Evolutionary conservation across 1,140 invertebrate species (phyloP).

Genomic region (Dendroctonus valens): DNA sequence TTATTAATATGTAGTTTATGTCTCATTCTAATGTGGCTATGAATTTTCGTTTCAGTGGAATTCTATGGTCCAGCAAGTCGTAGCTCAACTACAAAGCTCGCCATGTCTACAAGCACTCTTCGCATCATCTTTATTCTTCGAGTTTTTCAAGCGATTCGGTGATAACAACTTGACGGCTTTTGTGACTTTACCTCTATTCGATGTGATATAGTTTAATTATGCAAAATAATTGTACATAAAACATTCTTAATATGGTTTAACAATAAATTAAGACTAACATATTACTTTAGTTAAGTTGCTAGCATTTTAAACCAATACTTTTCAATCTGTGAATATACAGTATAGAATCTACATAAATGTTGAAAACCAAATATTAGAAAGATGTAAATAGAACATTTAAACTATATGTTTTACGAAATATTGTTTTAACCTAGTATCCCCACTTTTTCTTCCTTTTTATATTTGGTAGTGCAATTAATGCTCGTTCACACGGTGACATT

Average conservation of each 20-base stretch:
- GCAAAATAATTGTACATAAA: not conserved
- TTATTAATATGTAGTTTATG: not conserved
- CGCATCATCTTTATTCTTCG: not conserved
- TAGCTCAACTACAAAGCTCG: not conserved
- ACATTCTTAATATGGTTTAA: not conserved
- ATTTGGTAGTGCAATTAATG: no score
- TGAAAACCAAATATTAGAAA: no score
- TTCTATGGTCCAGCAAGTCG: constrained; percentile 16
- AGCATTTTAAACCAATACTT: no score
- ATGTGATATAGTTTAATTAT: constrained; percentile 3
- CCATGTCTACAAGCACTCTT: not conserved
- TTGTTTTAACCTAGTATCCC: no score
- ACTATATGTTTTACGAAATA: no score
- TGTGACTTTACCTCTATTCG: not conserved
- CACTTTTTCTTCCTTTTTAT: no score
- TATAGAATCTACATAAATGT: no score
- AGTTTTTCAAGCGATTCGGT: not conserved
- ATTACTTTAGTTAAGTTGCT: no score
- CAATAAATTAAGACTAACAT: not conserved
- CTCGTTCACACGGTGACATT: no score
- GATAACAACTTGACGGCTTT: not conserved
- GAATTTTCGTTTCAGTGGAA: constrained; percentile 16
- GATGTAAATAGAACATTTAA: no score
- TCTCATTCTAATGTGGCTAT: not conserved
- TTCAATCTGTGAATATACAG: no score